Base-by-base conservation (phyloP, 2,888 invertebrate genomes). In the Drosophila infuscata region DNA sequence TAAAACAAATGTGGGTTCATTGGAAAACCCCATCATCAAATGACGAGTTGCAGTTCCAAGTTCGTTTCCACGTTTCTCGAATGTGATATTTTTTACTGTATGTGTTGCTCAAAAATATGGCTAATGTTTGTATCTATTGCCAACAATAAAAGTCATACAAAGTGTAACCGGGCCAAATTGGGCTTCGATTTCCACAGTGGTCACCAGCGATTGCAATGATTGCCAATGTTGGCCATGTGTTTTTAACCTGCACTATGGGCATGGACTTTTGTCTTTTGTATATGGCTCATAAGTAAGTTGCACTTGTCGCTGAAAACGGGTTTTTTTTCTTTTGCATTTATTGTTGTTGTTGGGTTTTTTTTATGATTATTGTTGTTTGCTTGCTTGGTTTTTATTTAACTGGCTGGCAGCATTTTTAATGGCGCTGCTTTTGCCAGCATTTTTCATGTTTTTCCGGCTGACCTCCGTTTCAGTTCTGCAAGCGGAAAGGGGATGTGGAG, bases 371-470 rank as follows among this genome's bases (percentile, higher is more conserved):
- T 79, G 52, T 71, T 82, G 57, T 41, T 41, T 20, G 49, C 49
- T 57, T 41, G 41, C n/a, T 43, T 57, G 65, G 62, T 59, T 41
- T 49, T 41, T 68, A 29, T 59, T 49, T 52, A 46, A 51, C 67
- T 70, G 66, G 73, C 67, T 69, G 71, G 66, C 72, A 67, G 53
- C 65, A 61, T 48, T 69, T 74, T 77, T 72, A 84, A 70, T 87
- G 70, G 77, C 67, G 64, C 60, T 65, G 29, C 43, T 48, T 69
- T 63, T 67, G 81, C 64, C 66, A 88, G 85, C 91, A 87, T 90
- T 85, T 85, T 83, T 89, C 87, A 90, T 90, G 89, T 90, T 85
- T 84, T 85, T 90, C 91, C 85, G 74, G 85, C 79, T 85, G 85
- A 85, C 85, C 85, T 85, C 85, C 82, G 77, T 59, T 54, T 52